Percentiles rank a stretch among this genome's conserved stretches.
Evolutionary conservation across 1,140 invertebrate genomes (phyloP).

Genomic region (Procambarus virginalis): DNA sequence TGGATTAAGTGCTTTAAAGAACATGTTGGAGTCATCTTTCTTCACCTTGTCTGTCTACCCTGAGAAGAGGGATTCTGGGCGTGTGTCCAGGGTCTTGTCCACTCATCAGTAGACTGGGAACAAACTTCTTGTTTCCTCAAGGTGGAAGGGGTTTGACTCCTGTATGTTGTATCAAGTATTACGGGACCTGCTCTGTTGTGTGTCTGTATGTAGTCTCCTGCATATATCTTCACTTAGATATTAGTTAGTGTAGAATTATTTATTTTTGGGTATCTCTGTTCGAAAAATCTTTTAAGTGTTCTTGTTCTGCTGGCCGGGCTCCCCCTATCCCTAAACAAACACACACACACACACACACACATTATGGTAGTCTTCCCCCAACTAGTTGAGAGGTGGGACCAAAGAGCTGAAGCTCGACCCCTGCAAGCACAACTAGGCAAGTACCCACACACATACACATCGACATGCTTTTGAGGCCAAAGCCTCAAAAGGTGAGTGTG

Average conservation of each 20-base stretch:
- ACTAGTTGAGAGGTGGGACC: too few relatives aligned
- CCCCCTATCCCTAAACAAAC: background rate
- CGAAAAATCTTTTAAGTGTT: background rate
- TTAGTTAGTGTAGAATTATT: slow-evolving; percentile 46
- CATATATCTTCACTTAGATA: background rate
- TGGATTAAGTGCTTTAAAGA: slow-evolving; percentile 53
- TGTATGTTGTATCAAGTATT: slow-evolving; percentile 43
- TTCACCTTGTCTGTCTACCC: slow-evolving; percentile 9
- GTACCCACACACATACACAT: background rate
- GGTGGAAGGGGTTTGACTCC: slow-evolving; percentile 22
- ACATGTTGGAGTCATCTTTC: slow-evolving; percentile 26
- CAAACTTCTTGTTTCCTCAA: background rate
- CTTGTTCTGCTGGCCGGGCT: background rate
- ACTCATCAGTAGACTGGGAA: too few relatives aligned
- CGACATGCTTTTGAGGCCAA: background rate
- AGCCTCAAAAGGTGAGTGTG: background rate
- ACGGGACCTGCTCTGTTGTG: slow-evolving; percentile 47
- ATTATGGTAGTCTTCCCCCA: too few relatives aligned
- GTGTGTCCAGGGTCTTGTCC: too few relatives aligned
- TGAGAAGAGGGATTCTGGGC: too few relatives aligned
- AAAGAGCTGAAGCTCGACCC: too few relatives aligned
- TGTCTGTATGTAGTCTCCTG: slow-evolving; percentile 17
- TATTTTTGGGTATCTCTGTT: slow-evolving; percentile 42
- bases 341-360: background rate
- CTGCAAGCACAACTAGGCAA: too few relatives aligned